Conservation (phyloP, 1,140 invertebrate genomes). For the Neodiprion lecontei region DNA sequence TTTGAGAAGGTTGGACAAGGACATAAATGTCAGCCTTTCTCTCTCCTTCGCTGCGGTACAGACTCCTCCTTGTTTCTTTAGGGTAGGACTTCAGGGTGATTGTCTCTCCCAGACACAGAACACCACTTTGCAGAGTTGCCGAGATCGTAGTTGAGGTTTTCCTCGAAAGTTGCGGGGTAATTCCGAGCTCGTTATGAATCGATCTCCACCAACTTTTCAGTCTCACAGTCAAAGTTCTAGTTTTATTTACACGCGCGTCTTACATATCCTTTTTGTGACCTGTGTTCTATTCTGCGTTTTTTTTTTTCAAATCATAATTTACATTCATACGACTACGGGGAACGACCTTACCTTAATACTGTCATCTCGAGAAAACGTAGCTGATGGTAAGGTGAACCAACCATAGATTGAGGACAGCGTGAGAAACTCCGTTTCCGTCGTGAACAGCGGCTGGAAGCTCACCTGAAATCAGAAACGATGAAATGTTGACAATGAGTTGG, state of each 20-base stretch:
- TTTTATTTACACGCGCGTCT: no score
- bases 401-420: conserved; percentile 60
- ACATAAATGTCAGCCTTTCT: not conserved
- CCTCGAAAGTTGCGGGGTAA: no score
- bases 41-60: not conserved
- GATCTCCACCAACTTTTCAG: no score
- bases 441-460: conserved; percentile 63
- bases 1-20: conserved; percentile 7
- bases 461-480: conserved; percentile 50
- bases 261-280: no score
- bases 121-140: no score
- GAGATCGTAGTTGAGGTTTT: no score
- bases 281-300: no score
- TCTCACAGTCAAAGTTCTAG: no score
- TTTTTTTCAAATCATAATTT: not conserved
- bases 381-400: conserved; percentile 58
- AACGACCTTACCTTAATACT: conserved; percentile 53
- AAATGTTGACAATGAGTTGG: not conserved
- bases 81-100: not conserved
- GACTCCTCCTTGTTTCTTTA: not conserved
- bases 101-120: no score
- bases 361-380: conserved; percentile 61
- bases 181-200: no score
- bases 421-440: conserved; percentile 60
- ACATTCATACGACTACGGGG: not conserved